Evolutionary conservation across 2,113 vertebrate species (phyloP), one percentile per base, ranked within the genome.

Genomic region (Plestiodon gilberti): DNA sequence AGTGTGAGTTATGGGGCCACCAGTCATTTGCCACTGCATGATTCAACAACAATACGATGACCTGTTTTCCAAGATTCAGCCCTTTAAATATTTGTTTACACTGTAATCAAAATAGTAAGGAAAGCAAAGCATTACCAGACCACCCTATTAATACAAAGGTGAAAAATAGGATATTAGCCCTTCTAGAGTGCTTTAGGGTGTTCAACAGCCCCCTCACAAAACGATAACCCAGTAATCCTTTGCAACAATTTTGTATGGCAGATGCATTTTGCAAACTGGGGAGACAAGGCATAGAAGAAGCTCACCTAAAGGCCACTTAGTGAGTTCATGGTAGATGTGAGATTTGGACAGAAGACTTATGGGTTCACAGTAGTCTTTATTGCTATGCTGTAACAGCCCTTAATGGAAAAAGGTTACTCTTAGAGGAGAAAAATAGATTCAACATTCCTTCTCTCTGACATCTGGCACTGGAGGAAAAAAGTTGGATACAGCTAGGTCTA

Each of bases 401-500:
- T 57, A 10, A 11, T 75, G 38, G 28, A 83, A 75, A 18, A 64
- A 33, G 22, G 20, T 30, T 33, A 8, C 20, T 9, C 59, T 76
- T 48, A 35, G 3, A 62, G 28, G 33, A 28, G n/a, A 3, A 9
- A 30, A 28, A 65, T 52, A 28, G 40, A 30, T 43, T 85, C 81
- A 22, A 77, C 73, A 28, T 55, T 69, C 59, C 38, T 78, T 57
- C 48, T 35, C 75, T 57, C 64, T 17, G 28, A 67, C 23, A 52
- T 38, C 67, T 65, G 43, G 22, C 30, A 65, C 10, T 52, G 25
- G 43, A 8, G 43, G 4, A 88, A 83, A 86, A 69, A 83, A 89
- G 70, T 15, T 87, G 91, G 87, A 87, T 81, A 84, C 71, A 80
- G 85, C 88, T 92, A 95, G 94, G 92, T 92, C 82, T 94, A 86